A percentile compares a stretch with the other conserved stretches of the same genome.
Evolutionary conservation across 1,140 invertebrate species (phyloP).

Genomic region (Nomia melanderi): DNA sequence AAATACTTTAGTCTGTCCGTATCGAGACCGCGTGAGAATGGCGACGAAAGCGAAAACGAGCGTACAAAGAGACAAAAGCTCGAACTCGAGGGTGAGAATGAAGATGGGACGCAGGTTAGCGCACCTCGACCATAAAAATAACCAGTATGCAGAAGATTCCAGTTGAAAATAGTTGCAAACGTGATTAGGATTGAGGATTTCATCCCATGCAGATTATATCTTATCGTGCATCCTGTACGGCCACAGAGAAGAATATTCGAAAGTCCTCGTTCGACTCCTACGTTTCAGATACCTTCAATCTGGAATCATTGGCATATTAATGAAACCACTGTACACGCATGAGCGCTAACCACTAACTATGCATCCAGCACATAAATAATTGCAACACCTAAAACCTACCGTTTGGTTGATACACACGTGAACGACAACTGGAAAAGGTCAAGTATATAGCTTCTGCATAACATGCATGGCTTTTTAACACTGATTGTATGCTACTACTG

Average conservation of each 20-base stretch:
- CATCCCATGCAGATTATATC: background rate
- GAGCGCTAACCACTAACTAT: conserved; percentile 74
- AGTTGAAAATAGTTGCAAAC: conserved; percentile 17
- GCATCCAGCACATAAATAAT: conserved; percentile 53
- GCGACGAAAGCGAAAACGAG: conserved; percentile 79
- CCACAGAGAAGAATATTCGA: background rate
- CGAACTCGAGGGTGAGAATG: conserved; percentile 80
- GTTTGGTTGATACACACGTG: conserved; percentile 19
- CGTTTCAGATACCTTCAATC: conserved; percentile 20
- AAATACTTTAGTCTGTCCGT: conserved; percentile 72
- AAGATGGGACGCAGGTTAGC: conserved; percentile 83
- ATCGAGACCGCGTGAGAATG: conserved; percentile 76
- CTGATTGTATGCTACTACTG: background rate
- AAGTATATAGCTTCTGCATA: conserved; percentile 74
- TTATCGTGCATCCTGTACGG: background rate
- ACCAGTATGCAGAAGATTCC: conserved; percentile 51
- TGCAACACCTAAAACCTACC: conserved; percentile 46
- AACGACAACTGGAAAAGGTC: conserved; percentile 73
- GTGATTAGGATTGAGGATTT: background rate
- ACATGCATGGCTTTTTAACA: conserved; percentile 54
- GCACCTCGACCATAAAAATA: conserved; percentile 71
- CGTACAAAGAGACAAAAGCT: conserved; percentile 75
- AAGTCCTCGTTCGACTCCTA: conserved; percentile 11
- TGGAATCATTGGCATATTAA: conserved; percentile 39
- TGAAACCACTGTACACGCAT: conserved; percentile 70